Conservation (phyloP, 2,888 invertebrate species). For the Neocrepidodera transversa region DNA sequence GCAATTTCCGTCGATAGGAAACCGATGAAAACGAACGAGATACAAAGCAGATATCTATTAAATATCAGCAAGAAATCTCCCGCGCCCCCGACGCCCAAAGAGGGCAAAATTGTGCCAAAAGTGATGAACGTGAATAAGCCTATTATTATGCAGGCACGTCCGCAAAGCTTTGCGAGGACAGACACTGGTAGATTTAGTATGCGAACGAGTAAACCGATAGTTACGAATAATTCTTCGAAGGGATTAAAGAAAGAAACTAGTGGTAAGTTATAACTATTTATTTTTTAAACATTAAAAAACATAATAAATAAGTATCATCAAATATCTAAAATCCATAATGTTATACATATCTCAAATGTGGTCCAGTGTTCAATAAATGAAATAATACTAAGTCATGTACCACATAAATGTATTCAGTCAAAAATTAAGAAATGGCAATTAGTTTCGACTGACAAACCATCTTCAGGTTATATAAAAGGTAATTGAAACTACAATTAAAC, state of each 20-base stretch:
- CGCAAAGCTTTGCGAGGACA: conserved; percentile 63
- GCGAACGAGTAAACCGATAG: conserved; percentile 62
- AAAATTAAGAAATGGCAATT: too few relatives aligned
- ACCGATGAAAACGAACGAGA: conserved; percentile 54
- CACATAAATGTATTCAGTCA: too few relatives aligned
- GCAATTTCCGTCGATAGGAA: conserved; percentile 59
- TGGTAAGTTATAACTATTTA: conserved; percentile 36
- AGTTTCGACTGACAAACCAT: too few relatives aligned
- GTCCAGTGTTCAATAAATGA: too few relatives aligned
- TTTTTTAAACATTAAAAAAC: too few relatives aligned
- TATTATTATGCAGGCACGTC: conserved; percentile 43
- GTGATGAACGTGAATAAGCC: conserved; percentile 55
- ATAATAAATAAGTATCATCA: too few relatives aligned
- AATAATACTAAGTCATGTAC: too few relatives aligned
- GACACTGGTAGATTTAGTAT: conserved; percentile 73
- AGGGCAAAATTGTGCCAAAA: conserved; percentile 55
- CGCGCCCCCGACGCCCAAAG: conserved; percentile 32
- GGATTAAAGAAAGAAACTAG: conserved; percentile 48
- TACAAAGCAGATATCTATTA: conserved; percentile 58
- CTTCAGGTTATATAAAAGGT: too few relatives aligned
- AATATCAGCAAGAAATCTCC: conserved; percentile 52
- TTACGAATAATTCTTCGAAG: conserved; percentile 52
- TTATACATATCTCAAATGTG: too few relatives aligned
- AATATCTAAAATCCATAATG: too few relatives aligned
- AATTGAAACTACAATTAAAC: too few relatives aligned